phyloP scores from a whole-genome alignment of 2,888 invertebrate species.

The Chouioia cunea region DNA sequence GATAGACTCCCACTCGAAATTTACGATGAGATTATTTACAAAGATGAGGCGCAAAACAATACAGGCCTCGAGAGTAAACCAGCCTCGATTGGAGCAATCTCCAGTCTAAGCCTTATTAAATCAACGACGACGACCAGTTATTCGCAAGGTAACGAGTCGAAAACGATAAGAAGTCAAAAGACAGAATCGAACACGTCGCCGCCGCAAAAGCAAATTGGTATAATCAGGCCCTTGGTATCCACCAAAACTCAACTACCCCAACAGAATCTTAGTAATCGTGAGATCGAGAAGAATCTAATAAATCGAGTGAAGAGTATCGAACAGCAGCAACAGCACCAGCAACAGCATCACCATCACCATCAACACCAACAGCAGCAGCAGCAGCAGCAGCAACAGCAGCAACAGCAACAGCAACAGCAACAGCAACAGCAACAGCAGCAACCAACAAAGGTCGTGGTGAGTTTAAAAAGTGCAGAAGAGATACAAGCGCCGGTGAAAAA shows the following conservation, averaged over 20 bases:
- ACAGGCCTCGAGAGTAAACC: conserved; percentile 56
- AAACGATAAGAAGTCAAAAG: conserved; percentile 59
- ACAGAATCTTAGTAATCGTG: conserved; percentile 72
- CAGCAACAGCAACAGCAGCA: conserved; percentile 50
- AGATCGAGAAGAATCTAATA: conserved; percentile 78
- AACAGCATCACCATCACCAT: not conserved
- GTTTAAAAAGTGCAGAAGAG: conserved; percentile 65
- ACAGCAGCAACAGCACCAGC: conserved; percentile 20
- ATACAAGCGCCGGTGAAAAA: conserved; percentile 63
- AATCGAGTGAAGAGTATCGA: conserved; percentile 76
- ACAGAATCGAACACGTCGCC: conserved; percentile 54
- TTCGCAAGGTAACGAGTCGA: conserved; percentile 59
- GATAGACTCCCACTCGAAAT: conserved; percentile 35
- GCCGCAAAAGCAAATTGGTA: conserved; percentile 70
- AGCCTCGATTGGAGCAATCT: conserved; percentile 59
- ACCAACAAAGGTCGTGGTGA: conserved; percentile 69
- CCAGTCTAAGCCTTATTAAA: conserved; percentile 59
- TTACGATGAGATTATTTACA: conserved; percentile 34
- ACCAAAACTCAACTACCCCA: conserved; percentile 65
- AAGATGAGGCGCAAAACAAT: too few relatives aligned
- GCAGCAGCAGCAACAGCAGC: not conserved
- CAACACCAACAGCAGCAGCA: not conserved
- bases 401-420: not conserved
- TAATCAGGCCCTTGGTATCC: conserved; percentile 70
- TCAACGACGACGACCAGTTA: conserved; percentile 55